Percentiles rank a stretch among this genome's conserved stretches.
Conservation (phyloP, 2,113 vertebrate genomes). For the Gila orcuttii region DNA sequence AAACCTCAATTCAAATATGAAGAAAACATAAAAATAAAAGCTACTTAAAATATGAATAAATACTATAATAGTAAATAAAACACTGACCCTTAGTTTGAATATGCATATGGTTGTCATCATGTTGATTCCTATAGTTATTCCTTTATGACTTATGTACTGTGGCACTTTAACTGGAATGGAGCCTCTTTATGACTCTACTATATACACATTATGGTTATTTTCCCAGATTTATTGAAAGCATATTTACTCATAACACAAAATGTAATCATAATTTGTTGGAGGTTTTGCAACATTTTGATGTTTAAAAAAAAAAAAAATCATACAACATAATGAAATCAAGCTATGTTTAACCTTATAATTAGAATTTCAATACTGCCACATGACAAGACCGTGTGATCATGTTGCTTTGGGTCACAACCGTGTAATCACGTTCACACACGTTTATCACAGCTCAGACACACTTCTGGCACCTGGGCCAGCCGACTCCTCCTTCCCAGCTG, state of each 20-base stretch:
- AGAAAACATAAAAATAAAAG: background rate
- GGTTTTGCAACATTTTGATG: background rate
- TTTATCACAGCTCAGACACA: conserved; percentile 5
- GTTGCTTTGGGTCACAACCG: background rate
- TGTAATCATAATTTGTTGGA: background rate
- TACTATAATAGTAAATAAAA: background rate
- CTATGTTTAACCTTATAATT: background rate
- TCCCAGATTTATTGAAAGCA: background rate
- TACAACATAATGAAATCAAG: background rate
- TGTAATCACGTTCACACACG: background rate
- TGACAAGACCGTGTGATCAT: background rate
- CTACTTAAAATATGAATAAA: background rate
- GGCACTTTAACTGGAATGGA: background rate
- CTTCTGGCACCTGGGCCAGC: conserved; percentile 20
- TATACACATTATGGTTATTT: background rate
- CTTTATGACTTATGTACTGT: background rate
- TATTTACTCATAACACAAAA: background rate
- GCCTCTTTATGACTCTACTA: background rate
- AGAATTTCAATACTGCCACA: background rate
- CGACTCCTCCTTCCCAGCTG: conserved; percentile 5
- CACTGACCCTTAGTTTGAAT: background rate
- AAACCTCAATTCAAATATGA: background rate
- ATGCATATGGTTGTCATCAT: background rate
- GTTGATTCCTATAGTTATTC: background rate
- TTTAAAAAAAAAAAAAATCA: background rate